These are phyloP conservation scores for Trissolcus basalis DNA, from an alignment of 1,140 invertebrate genomes.

Conservation along the genomic window DNA sequence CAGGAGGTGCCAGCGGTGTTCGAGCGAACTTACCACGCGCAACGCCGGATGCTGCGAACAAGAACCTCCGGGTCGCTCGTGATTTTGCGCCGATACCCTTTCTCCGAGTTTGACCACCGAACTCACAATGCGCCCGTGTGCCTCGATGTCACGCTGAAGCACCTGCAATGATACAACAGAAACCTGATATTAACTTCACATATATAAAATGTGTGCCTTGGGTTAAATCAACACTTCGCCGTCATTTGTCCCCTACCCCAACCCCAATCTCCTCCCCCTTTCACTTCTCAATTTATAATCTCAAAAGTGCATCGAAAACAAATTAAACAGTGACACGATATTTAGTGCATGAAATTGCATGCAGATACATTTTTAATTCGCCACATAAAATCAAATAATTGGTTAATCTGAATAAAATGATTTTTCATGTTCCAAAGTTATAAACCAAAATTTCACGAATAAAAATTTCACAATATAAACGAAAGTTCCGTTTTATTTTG, in stretches of 20 bases:
- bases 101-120: conserved; percentile 82
- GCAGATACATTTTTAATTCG: no score
- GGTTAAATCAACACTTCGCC: conserved; percentile 16
- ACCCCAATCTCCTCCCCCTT: background rate
- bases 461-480: no score
- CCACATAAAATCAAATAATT: no score
- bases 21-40: conserved; percentile 78
- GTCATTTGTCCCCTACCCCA: no score
- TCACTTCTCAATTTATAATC: conserved; percentile 1
- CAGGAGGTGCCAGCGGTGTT: conserved; percentile 90
- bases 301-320: no score
- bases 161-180: conserved; percentile 78
- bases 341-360: no score
- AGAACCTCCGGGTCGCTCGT: conserved; percentile 46
- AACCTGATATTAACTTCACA: conserved; percentile 22
- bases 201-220: background rate
- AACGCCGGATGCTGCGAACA: conserved; percentile 66
- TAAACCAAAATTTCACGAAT: no score
- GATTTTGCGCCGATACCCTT: conserved; percentile 65
- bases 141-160: conserved; percentile 89
- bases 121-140: conserved; percentile 87
- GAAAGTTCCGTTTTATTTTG: no score
- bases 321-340: no score
- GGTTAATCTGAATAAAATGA: no score
- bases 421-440: no score